phyloP scores from a whole-genome alignment of 2,113 vertebrate species.

The Oreotrochilus melanogaster region DNA sequence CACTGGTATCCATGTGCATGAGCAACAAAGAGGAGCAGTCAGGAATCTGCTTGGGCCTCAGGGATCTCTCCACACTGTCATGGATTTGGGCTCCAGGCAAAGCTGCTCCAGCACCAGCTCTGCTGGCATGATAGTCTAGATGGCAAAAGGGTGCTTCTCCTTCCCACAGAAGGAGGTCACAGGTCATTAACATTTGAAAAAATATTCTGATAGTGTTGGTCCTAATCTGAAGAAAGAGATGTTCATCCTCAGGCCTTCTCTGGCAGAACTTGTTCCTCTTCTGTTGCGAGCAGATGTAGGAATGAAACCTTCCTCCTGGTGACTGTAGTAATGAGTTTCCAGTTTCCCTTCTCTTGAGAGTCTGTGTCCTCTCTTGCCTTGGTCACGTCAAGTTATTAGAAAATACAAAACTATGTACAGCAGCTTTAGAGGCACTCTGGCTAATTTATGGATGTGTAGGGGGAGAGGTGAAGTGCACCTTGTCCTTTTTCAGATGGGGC shows the following conservation, averaged over 20 bases:
- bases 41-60: neutral
- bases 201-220: neutral
- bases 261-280: neutral
- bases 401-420: neutral
- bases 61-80: neutral
- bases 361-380: neutral
- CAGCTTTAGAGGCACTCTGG: neutral
- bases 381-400: neutral
- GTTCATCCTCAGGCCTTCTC: neutral
- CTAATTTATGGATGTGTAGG: neutral
- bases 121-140: neutral
- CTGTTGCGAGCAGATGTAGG: neutral
- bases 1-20: neutral
- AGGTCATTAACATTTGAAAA: neutral
- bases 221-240: neutral
- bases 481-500: neutral
- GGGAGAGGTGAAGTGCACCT: neutral
- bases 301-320: neutral
- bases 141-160: neutral
- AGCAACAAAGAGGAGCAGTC: neutral
- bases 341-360: neutral
- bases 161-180: neutral
- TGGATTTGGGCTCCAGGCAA: neutral
- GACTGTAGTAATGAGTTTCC: neutral
- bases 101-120: neutral